Conservation (phyloP, 2,113 vertebrate genomes). For the Struthio camelus region DNA sequence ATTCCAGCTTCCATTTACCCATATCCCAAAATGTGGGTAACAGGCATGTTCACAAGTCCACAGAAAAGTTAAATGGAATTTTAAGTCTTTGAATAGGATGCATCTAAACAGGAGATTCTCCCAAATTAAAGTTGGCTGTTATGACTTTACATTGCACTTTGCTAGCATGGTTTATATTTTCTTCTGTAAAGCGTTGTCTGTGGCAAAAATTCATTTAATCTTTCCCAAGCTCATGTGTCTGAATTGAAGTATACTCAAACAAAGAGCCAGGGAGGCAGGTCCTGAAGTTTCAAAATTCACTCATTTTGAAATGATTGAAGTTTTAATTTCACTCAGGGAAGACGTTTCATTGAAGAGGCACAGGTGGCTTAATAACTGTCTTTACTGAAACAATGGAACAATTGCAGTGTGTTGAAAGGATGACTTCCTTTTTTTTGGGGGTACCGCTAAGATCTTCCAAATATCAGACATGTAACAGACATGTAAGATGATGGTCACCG, state of each 20-base stretch:
- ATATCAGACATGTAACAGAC: background rate
- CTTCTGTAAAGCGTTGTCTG: background rate
- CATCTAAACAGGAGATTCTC: background rate
- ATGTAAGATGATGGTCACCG: background rate
- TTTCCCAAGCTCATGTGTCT: background rate
- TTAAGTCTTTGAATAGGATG: background rate
- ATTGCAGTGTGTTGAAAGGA: background rate
- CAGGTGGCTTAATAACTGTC: background rate
- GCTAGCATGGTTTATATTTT: background rate
- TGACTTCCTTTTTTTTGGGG: background rate
- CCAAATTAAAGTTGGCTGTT: slow-evolving; percentile 26
- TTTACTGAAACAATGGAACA: background rate
- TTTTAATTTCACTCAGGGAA: background rate
- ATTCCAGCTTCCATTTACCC: background rate
- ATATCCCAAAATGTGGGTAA: background rate
- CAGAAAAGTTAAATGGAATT: background rate
- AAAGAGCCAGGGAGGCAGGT: background rate
- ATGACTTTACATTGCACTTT: slow-evolving; percentile 23
- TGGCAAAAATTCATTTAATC: background rate
- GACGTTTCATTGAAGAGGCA: background rate
- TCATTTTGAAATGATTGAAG: background rate
- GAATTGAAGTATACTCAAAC: background rate
- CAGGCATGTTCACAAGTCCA: background rate
- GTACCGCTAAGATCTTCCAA: background rate
- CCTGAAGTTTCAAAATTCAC: background rate